Conservation (phyloP, 2,797 vertebrate genomes). For the Malurus leucopterus region DNA sequence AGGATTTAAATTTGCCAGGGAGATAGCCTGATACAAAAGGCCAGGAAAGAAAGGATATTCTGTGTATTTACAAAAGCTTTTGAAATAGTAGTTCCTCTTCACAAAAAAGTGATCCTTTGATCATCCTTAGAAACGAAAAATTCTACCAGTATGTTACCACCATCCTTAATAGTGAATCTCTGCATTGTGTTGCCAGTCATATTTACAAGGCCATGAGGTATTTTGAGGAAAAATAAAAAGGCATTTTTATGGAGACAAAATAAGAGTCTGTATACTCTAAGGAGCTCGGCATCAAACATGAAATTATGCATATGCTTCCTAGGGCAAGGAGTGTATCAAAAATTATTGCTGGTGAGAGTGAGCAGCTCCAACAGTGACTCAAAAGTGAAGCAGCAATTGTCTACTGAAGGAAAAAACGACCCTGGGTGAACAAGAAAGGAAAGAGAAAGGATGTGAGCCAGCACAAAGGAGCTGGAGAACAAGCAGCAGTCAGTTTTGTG, state of each 20-base stretch:
- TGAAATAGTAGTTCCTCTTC: neutral
- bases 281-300: neutral
- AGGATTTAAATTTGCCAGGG: slow-evolving; percentile 20
- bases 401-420: neutral
- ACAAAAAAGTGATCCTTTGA: neutral
- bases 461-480: neutral
- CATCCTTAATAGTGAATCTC: neutral
- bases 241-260: neutral
- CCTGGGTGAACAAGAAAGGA: neutral
- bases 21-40: slow-evolving; percentile 4
- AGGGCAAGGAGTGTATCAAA: neutral
- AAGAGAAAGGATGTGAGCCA: neutral
- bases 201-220: neutral
- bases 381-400: neutral
- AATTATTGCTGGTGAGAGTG: neutral
- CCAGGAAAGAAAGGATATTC: neutral
- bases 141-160: neutral
- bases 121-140: neutral
- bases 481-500: neutral
- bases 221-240: neutral
- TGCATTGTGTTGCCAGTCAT: neutral
- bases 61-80: neutral
- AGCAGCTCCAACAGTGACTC: neutral
- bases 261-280: neutral
- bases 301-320: neutral